Conservation (phyloP, 2,797 vertebrate species). For the Astyanax mexicanus region DNA sequence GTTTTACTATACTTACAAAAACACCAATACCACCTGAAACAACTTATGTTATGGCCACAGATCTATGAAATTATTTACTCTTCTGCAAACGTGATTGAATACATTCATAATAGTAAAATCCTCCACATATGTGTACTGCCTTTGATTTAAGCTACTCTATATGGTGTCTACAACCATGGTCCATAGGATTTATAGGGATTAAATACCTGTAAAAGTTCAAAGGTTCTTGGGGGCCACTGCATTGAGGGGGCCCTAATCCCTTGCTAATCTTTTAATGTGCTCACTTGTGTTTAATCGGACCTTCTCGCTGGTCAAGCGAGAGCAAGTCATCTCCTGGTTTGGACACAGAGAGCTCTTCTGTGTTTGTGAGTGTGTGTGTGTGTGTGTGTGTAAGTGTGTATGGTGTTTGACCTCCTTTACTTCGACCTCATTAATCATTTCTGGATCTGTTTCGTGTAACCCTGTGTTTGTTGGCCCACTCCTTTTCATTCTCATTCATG, state of each 20-base stretch:
- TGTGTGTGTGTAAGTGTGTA: conserved; percentile 15
- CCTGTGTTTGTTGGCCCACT: conserved; percentile 15
- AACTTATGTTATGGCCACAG: not conserved
- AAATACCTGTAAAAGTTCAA: conserved; percentile 40
- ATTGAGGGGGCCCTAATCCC: conserved; percentile 48
- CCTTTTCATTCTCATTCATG: conserved; percentile 32
- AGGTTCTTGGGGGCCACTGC: conserved; percentile 29
- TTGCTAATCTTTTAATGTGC: conserved; percentile 46
- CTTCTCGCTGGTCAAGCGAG: conserved; percentile 14
- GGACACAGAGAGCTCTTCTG: not conserved
- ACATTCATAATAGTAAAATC: not conserved
- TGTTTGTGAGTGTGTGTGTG: conserved; percentile 17
- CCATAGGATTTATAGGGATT: not conserved
- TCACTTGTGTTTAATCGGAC: conserved; percentile 43
- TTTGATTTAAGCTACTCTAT: conserved; percentile 4
- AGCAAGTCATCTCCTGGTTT: conserved; percentile 2
- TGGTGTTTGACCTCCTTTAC: not conserved
- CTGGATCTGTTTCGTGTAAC: conserved; percentile 7
- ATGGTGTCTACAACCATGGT: conserved; percentile 20
- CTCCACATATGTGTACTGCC: not conserved
- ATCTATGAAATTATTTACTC: not conserved
- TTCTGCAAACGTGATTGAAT: not conserved
- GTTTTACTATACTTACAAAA: not conserved
- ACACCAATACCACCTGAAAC: not conserved
- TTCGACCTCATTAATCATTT: not conserved